Evolutionary conservation across 2,797 vertebrate species (phyloP).

Genomic region (Falco biarmicus): DNA sequence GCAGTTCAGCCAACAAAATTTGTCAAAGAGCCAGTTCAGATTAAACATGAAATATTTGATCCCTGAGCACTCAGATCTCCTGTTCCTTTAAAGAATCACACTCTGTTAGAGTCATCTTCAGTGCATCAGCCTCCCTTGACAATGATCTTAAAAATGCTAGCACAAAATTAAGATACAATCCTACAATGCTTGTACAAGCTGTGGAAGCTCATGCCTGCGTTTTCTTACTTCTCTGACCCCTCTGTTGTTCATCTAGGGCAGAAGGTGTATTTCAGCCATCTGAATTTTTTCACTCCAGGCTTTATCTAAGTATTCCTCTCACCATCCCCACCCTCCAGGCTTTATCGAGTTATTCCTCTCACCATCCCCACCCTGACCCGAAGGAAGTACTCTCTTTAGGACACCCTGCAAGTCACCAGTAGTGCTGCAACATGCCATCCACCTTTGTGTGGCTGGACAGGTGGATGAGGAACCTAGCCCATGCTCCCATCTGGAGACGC

Average conservation of each 20-base stretch:
- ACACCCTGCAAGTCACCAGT: not conserved
- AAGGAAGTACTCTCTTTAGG: not conserved
- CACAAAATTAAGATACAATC: not conserved
- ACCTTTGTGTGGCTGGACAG: not conserved
- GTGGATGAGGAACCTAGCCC: not conserved
- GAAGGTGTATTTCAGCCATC: not conserved
- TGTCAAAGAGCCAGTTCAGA: not conserved
- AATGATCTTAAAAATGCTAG: not conserved
- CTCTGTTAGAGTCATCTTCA: not conserved
- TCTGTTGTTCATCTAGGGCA: not conserved
- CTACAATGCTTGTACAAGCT: not conserved
- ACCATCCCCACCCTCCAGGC: not conserved
- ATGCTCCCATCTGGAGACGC: not conserved
- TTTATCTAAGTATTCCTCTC: not conserved
- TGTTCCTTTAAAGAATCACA: slow-evolving; percentile 6
- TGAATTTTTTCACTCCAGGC: not conserved
- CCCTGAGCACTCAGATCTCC: not conserved
- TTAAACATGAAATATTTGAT: slow-evolving; percentile 8
- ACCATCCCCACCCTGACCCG: not conserved
- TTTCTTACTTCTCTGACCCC: not conserved
- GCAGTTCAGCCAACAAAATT: not conserved
- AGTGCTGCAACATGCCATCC: not conserved
- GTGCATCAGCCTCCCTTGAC: not conserved
- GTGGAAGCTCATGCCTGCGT: not conserved
- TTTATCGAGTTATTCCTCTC: not conserved